Base-by-base conservation (phyloP, 2,888 invertebrate genomes). In the Scaptomyza flava region DNA sequence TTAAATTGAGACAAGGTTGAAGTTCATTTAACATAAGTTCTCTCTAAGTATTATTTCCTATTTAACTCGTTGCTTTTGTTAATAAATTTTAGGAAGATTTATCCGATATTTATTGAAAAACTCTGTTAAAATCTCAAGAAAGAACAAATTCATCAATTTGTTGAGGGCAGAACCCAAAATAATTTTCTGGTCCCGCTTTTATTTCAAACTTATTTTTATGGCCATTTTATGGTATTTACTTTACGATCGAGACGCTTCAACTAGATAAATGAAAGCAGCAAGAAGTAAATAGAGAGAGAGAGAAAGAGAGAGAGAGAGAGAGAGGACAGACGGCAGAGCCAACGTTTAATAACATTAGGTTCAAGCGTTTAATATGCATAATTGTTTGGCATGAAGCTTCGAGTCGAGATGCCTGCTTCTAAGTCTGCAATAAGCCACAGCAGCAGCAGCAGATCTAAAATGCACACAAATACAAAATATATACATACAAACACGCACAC, bases 311-410 rank as follows among this genome's bases (percentile, higher is more conserved):
- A 14, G 20, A 17, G 9, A 30, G n/a, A 38, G 27, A 20, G 30
- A 38, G 23, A 17, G 6, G 20, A 41, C 33, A 11, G 14, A n/a
- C n/a, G 8, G 46, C n/a, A 54, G 20, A 30, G 27, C 31, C 33
- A 17, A 43, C 20, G 14, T 58, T 57, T 57, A 73, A 69, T 62
- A 58, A 59, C 31, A 43, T 51, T 52, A 52, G 66, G 47, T 38
- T 45, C 47, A 59, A 62, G 45, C 59, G 69, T 62, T 77, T 79
- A 80, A 77, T 80, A 79, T 80, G 77, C 82, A 81, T 84, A 87
- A 82, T 83, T 84, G 82, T 77, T 79, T 72, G 66, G 58, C 66
- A 64, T 63, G 77, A 63, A 60, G 51, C 38, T 20, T 38, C 50
- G 3, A 50, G 17, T 33, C n/a, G n/a, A 5, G 71, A 31, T 36